Evolutionary conservation across 2,797 vertebrate genomes (phyloP).

Genomic region (Typhlichthys subterraneus): DNA sequence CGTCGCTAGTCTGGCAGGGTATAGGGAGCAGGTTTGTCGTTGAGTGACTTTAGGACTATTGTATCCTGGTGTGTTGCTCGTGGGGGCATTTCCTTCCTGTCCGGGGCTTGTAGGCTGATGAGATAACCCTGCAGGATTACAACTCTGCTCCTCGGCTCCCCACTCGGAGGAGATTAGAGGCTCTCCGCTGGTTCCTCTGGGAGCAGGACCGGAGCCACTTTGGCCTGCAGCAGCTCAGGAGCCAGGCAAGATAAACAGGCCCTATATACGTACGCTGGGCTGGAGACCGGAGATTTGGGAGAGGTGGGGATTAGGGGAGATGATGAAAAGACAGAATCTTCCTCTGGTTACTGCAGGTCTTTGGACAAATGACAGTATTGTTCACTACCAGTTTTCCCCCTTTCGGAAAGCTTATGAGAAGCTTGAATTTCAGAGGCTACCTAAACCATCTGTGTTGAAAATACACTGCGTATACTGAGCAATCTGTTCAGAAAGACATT

Average conservation of each 20-base stretch:
- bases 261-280: conserved; percentile 42
- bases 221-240: conserved; percentile 58
- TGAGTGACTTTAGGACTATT: conserved; percentile 53
- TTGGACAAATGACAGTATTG: neutral
- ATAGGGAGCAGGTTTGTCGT: conserved; percentile 46
- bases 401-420: too few species aligned
- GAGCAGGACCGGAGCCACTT: conserved; percentile 74
- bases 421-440: too few species aligned
- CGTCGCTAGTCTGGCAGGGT: conserved; percentile 31
- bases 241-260: conserved; percentile 32
- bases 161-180: conserved; percentile 60
- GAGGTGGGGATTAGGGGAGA: conserved; percentile 41
- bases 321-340: conserved; percentile 27
- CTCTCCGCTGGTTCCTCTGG: conserved; percentile 65
- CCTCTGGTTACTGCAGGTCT: conserved; percentile 21
- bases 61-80: conserved; percentile 38
- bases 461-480: too few species aligned
- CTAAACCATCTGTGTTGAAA: too few species aligned
- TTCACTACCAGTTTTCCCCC: neutral
- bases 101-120: conserved; percentile 68
- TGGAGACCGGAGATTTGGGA: conserved; percentile 47
- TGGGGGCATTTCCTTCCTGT: conserved; percentile 50
- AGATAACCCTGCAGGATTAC: conserved; percentile 81
- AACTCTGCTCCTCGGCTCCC: conserved; percentile 55
- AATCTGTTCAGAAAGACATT: too few species aligned